These are phyloP conservation scores for Adela reaumurella DNA, from an alignment of 2,888 invertebrate genomes.

Conservation along the genomic window DNA sequence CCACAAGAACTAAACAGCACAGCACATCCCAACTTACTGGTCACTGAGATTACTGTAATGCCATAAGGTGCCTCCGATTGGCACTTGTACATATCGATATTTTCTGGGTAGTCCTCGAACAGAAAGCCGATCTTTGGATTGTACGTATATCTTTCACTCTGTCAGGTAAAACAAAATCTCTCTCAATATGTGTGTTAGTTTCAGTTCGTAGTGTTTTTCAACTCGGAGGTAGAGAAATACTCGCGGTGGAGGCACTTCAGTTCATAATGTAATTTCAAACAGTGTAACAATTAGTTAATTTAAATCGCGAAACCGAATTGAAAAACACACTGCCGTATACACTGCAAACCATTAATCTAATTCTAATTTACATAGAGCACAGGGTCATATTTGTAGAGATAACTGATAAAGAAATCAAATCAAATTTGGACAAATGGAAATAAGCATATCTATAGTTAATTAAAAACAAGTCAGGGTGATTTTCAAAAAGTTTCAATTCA, in stretches of 20 bases:
- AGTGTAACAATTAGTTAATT: conserved; percentile 3
- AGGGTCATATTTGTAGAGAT: no score
- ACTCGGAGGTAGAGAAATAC: not conserved
- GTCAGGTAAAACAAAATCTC: not conserved
- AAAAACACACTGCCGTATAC: conserved; percentile 14
- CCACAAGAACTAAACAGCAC: no score
- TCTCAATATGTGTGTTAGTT: not conserved
- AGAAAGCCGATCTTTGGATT: not conserved
- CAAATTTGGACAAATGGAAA: no score
- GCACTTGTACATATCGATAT: not conserved
- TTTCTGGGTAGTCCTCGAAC: not conserved
- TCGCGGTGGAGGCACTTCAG: no score
- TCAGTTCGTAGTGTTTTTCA: not conserved
- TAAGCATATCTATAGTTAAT: no score
- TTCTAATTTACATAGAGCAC: no score
- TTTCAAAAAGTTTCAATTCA: no score
- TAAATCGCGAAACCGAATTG: conserved; percentile 10
- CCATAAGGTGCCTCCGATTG: not conserved
- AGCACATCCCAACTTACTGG: not conserved
- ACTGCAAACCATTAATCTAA: no score
- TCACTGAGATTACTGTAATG: no score
- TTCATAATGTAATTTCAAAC: conserved; percentile 6
- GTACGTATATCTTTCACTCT: not conserved
- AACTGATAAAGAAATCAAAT: no score
- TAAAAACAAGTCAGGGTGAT: no score